A percentile compares a stretch with the other conserved stretches of the same genome.
These are phyloP conservation scores for Leucophenga varia DNA, from an alignment of 1,140 invertebrate species.

Conservation along the genomic window DNA sequence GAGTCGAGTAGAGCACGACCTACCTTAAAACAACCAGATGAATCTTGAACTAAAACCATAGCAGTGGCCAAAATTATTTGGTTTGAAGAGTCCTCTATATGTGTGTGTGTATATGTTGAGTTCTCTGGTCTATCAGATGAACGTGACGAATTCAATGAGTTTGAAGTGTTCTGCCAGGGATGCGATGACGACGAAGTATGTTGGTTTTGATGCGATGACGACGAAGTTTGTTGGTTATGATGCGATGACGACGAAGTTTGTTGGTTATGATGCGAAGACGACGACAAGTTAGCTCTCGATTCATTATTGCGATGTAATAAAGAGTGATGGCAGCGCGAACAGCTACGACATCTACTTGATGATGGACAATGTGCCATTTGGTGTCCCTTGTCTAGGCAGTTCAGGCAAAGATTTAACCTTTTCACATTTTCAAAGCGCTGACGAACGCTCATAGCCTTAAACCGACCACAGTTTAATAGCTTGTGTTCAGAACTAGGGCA, in stretches of 20 bases:
- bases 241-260: no score
- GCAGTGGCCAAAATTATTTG: conserved; percentile 5
- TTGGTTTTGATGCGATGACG: no score
- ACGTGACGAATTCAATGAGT: not conserved
- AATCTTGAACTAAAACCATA: not conserved
- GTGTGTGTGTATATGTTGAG: not conserved
- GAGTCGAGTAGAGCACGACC: not conserved
- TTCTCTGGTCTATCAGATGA: not conserved
- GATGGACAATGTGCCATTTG: not conserved
- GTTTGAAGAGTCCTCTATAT: not conserved
- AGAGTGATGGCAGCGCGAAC: not conserved
- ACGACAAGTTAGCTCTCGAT: no score
- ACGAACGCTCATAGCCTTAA: no score
- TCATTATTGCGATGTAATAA: not conserved
- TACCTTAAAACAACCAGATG: not conserved
- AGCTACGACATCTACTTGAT: not conserved
- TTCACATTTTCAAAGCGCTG: not conserved
- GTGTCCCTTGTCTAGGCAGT: no score
- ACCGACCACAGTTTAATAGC: no score
- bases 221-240: no score
- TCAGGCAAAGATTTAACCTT: not conserved
- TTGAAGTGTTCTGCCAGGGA: not conserved
- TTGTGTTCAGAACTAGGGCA: no score
- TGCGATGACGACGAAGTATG: no score
- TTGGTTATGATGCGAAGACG: no score